phyloP scores from a whole-genome alignment of 2,888 invertebrate species.

The Steinernema scapterisci region DNA sequence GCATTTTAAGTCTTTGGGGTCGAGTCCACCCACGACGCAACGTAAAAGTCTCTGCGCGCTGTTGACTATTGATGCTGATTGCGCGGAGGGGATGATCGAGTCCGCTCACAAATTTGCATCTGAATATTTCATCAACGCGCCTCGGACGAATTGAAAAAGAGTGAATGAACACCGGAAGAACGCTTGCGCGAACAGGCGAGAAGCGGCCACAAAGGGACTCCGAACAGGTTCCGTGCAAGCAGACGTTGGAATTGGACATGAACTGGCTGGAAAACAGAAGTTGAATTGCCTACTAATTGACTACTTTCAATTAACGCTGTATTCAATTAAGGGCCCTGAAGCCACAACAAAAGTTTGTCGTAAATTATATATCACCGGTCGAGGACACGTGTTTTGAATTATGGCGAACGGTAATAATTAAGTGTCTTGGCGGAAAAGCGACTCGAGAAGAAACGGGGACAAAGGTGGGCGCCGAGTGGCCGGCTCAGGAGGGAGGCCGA shows the following conservation, averaged over 20 bases:
- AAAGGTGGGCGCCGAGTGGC: slow-evolving; percentile 1
- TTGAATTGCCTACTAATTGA: slow-evolving; percentile 24
- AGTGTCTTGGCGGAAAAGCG: background rate
- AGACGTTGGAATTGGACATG: background rate
- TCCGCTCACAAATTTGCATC: background rate
- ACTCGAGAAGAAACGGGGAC: background rate
- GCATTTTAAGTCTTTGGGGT: no score
- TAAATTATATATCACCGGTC: slow-evolving; percentile 20
- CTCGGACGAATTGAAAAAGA: background rate
- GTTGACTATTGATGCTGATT: slow-evolving; percentile 19
- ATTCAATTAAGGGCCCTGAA: slow-evolving; percentile 8
- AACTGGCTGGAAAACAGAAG: slow-evolving; percentile 19
- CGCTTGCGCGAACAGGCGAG: background rate
- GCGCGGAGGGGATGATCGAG: slow-evolving; percentile 1
- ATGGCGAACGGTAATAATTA: slow-evolving; percentile 18
- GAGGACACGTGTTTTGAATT: slow-evolving; percentile 22
- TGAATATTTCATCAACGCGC: slow-evolving; percentile 9
- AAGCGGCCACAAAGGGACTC: background rate
- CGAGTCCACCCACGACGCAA: no score
- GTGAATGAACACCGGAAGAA: background rate
- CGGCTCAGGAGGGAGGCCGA: background rate
- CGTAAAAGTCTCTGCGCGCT: no score
- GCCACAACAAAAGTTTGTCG: background rate
- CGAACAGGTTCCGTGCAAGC: slow-evolving; percentile 29
- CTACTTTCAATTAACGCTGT: slow-evolving; percentile 28